A percentile compares a stretch with the other conserved stretches of the same genome.
phyloP scores from a whole-genome alignment of 2,888 invertebrate genomes.

The Philonicus albiceps region DNA sequence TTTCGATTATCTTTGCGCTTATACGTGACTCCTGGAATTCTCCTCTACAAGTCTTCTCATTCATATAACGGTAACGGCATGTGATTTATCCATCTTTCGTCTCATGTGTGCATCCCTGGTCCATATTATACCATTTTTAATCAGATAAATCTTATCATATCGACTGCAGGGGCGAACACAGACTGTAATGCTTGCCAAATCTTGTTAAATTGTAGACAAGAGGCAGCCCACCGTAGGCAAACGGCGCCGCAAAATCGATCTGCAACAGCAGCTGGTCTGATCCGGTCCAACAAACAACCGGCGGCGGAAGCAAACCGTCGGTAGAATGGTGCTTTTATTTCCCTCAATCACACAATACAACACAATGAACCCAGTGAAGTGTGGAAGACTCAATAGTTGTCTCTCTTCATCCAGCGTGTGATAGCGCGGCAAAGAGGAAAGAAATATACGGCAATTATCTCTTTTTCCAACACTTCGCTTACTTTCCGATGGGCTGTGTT shows the following conservation, averaged over 20 bases:
- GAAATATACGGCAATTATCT: not conserved
- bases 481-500: not conserved
- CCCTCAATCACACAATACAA: not conserved
- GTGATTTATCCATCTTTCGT: not conserved
- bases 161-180: not conserved
- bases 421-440: not conserved
- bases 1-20: too few species aligned
- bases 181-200: not conserved
- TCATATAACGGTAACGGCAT: not conserved
- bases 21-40: not conserved
- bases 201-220: not conserved
- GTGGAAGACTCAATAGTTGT: not conserved
- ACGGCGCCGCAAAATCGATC: not conserved
- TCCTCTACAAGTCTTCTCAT: not conserved
- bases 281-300: not conserved
- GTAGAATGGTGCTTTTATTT: not conserved
- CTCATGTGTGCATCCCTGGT: too few species aligned
- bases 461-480: not conserved
- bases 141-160: not conserved
- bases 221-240: not conserved
- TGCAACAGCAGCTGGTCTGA: not conserved
- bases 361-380: constrained; percentile 1
- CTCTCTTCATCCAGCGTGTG: not conserved
- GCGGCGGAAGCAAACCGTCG: not conserved
- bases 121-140: not conserved